A percentile compares a stretch with the other conserved stretches of the same genome.
Conservation (phyloP, 2,113 vertebrate species). For the human region GRCh38 chr7:76274001-76274500, state of each 20-base stretch:
- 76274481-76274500: background rate
- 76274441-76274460: background rate
- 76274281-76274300: background rate
- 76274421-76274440: background rate
- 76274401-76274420: background rate
- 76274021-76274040: conserved; percentile 66
- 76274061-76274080: conserved; percentile 1
- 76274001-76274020: conserved; percentile 79
- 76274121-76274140: background rate
- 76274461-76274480: background rate
- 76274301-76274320: background rate
- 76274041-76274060: conserved; percentile 44
- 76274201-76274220: background rate
- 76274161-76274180: background rate
- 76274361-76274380: background rate
- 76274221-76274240: background rate
- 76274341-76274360: background rate
- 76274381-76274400: background rate
- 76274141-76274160: background rate
- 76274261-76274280: background rate
- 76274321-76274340: background rate
- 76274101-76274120: background rate
- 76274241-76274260: background rate
- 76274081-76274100: background rate
- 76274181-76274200: conserved; percentile 33